Percentiles rank a stretch among this genome's conserved stretches.
phyloP scores from a whole-genome alignment of 2,797 vertebrate species.

The Chrosomus eos region DNA sequence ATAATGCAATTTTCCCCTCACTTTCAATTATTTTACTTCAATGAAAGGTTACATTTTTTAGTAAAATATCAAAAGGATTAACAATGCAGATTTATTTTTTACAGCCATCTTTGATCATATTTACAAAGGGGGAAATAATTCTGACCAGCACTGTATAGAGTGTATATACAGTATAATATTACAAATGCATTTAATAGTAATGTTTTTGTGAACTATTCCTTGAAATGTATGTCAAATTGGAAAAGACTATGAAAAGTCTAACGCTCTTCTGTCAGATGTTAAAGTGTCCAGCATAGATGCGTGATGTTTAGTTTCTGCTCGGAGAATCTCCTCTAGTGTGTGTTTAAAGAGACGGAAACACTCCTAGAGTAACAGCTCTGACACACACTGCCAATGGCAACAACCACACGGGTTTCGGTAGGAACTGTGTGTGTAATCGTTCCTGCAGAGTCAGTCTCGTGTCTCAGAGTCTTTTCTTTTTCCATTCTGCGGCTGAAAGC shows the following conservation, averaged over 20 bases:
- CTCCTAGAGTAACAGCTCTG: slow-evolving; percentile 12
- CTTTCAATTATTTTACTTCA: no score
- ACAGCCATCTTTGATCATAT: no score
- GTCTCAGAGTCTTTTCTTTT: slow-evolving; percentile 43
- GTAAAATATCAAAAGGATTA: no score
- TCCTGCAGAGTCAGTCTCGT: slow-evolving; percentile 25
- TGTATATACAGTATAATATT: no score
- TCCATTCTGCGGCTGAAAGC: slow-evolving; percentile 46
- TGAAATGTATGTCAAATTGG: background rate
- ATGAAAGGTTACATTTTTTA: no score
- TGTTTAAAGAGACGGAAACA: slow-evolving; percentile 36
- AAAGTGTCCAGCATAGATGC: no score
- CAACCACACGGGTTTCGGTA: slow-evolving; percentile 35
- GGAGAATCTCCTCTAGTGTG: no score
- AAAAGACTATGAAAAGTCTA: background rate
- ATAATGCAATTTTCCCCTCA: no score
- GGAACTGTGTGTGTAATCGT: slow-evolving; percentile 43
- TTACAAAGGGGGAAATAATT: no score
- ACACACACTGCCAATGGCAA: slow-evolving; percentile 26
- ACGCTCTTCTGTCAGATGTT: background rate
- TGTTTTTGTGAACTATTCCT: background rate
- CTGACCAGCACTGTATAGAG: no score
- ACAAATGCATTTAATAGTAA: no score
- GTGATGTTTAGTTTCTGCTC: background rate
- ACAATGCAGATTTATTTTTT: no score